Percentiles rank a stretch among this genome's conserved stretches.
These are phyloP conservation scores for Delichon dasypus DNA, from an alignment of 2,797 vertebrate species.

Conservation along the genomic window DNA sequence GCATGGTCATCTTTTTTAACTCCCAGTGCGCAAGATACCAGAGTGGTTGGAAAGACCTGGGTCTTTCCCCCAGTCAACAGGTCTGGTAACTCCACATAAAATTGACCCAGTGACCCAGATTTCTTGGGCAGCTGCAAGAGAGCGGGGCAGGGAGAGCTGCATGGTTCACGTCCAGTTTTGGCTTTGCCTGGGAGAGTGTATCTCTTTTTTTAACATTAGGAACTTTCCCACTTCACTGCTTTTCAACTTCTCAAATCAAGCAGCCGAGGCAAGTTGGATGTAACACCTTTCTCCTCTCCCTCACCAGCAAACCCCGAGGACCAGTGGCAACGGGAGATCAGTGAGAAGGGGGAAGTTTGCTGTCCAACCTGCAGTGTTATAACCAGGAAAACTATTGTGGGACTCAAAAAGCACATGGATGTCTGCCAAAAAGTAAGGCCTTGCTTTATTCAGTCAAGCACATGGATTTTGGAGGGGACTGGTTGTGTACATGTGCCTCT, in stretches of 20 bases:
- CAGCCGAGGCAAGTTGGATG: neutral
- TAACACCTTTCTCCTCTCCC: slow-evolving; percentile 9
- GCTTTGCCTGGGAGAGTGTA: neutral
- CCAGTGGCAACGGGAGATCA: slow-evolving; percentile 88
- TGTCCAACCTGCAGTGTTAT: slow-evolving; percentile 92
- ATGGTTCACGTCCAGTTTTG: neutral
- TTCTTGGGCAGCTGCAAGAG: neutral
- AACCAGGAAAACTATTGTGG: slow-evolving; percentile 90
- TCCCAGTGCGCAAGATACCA: neutral
- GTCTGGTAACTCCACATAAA: neutral
- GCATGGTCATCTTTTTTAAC: neutral
- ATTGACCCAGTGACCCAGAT: neutral
- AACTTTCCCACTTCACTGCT: neutral
- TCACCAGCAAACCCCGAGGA: slow-evolving; percentile 78
- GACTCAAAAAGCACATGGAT: slow-evolving; percentile 97
- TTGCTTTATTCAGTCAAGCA: neutral
- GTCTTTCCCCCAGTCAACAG: neutral
- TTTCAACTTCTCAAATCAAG: neutral
- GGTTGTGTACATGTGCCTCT: neutral
- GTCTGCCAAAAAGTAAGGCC: slow-evolving; percentile 93
- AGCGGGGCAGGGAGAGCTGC: neutral
- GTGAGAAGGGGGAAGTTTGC: slow-evolving; percentile 88
- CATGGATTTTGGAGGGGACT: neutral
- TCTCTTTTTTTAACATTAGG: neutral
- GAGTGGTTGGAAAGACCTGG: neutral